Percentiles rank a stretch among this genome's conserved stretches.
Evolutionary conservation across 2,888 invertebrate genomes (phyloP).

Genomic region (Xestia ashworthii): DNA sequence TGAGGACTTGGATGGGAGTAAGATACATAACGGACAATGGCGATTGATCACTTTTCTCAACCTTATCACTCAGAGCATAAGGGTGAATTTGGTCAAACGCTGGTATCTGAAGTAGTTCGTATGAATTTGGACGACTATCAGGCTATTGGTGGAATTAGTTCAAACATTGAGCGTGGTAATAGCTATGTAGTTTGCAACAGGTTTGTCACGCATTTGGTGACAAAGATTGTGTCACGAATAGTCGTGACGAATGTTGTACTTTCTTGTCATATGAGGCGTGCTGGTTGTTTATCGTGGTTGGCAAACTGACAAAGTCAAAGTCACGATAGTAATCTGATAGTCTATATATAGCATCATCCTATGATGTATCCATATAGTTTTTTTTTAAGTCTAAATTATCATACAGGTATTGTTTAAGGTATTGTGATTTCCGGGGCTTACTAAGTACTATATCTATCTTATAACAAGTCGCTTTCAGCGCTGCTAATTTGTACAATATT

Average conservation of each 20-base stretch:
- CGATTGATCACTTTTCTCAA: neutral
- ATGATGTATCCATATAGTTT: neutral
- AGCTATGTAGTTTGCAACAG: neutral
- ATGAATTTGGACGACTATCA: constrained; percentile 6
- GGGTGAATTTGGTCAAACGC: neutral
- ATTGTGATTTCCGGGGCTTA: constrained; percentile 14
- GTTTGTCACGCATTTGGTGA: constrained; percentile 24
- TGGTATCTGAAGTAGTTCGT: neutral
- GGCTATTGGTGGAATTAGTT: neutral
- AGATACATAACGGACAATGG: neutral
- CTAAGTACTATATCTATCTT: constrained; percentile 26
- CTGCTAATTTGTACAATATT: constrained; percentile 49
- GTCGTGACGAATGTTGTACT: constrained; percentile 29
- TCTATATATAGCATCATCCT: constrained; percentile 4
- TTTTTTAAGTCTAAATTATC: neutral
- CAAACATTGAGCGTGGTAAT: neutral
- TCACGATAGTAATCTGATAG: constrained; percentile 28
- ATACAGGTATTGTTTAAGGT: neutral
- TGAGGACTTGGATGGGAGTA: neutral
- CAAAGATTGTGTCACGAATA: constrained; percentile 33
- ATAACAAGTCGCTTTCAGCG: constrained; percentile 47
- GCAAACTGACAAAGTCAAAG: neutral
- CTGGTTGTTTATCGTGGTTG: constrained; percentile 10
- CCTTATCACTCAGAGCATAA: neutral
- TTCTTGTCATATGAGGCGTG: constrained; percentile 21